These are phyloP conservation scores for Stegophylla sp. DNA, from an alignment of 2,888 invertebrate genomes.

Conservation along the genomic window DNA sequence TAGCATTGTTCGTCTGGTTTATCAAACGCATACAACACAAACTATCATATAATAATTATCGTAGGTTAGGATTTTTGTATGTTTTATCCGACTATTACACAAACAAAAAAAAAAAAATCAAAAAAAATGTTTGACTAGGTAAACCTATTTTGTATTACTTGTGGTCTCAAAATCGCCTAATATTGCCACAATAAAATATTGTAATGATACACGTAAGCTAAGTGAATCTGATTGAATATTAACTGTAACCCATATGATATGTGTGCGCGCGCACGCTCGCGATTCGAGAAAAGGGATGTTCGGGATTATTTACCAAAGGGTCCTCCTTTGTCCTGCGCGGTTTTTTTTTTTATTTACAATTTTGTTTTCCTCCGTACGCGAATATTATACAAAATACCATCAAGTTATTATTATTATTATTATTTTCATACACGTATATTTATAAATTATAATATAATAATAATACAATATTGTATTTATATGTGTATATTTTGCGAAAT, in stretches of 20 bases:
- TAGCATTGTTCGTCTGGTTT: too few species aligned
- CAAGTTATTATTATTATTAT: too few species aligned
- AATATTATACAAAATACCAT: not conserved
- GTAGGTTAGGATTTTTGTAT: too few species aligned
- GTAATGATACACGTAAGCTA: not conserved
- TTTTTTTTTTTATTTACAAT: slow-evolving; percentile 1
- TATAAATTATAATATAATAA: too few species aligned
- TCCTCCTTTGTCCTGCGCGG: slow-evolving; percentile 37
- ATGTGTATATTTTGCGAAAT: not conserved
- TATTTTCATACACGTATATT: not conserved
- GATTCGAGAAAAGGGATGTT: not conserved
- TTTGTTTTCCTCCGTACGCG: not conserved
- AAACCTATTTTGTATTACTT: too few species aligned
- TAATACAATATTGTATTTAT: not conserved
- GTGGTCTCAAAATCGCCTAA: too few species aligned
- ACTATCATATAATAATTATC: too few species aligned
- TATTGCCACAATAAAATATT: too few species aligned
- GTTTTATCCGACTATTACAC: too few species aligned
- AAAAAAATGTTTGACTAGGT: too few species aligned
- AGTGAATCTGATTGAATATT: slow-evolving; percentile 12
- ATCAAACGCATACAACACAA: too few species aligned
- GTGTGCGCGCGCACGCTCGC: not conserved
- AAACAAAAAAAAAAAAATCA: too few species aligned
- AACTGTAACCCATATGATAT: not conserved
- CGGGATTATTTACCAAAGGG: slow-evolving; percentile 47